Conservation (phyloP, 2,113 vertebrate genomes). For the Eulemur rufifrons region DNA sequence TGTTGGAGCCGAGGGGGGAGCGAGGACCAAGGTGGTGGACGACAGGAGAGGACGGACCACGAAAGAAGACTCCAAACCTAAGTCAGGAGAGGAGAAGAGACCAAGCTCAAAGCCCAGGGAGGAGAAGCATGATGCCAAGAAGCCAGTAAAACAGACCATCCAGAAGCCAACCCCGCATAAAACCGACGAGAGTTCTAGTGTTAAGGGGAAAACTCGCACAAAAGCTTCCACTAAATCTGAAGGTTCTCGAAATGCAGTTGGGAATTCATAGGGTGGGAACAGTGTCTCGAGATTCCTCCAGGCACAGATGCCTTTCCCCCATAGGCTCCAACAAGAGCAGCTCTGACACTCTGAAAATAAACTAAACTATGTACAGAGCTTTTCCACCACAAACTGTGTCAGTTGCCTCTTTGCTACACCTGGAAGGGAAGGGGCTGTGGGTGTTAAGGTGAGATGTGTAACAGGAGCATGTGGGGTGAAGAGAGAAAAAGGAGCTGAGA, state of each 20-base stretch:
- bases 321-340: neutral
- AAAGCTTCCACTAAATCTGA: neutral
- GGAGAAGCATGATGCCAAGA: neutral
- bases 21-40: neutral
- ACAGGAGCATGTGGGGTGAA: neutral
- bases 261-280: neutral
- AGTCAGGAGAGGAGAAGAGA: neutral
- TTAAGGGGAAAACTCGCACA: neutral
- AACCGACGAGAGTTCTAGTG: fast-evolving
- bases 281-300: no score
- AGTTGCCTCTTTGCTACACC: neutral
- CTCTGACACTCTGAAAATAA: neutral
- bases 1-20: neutral
- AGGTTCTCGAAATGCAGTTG: fast-evolving
- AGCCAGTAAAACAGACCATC: neutral
- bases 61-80: neutral
- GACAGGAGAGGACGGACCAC: neutral
- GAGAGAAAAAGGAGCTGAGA: neutral
- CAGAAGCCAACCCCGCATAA: neutral
- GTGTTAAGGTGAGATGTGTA: neutral
- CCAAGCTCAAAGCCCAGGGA: neutral
- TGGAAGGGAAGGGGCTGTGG: neutral
- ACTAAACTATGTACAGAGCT: neutral
- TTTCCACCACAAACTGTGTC: neutral
- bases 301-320: neutral